Conservation (phyloP, 2,113 vertebrate genomes). For the Microcebus tavaratra region DNA sequence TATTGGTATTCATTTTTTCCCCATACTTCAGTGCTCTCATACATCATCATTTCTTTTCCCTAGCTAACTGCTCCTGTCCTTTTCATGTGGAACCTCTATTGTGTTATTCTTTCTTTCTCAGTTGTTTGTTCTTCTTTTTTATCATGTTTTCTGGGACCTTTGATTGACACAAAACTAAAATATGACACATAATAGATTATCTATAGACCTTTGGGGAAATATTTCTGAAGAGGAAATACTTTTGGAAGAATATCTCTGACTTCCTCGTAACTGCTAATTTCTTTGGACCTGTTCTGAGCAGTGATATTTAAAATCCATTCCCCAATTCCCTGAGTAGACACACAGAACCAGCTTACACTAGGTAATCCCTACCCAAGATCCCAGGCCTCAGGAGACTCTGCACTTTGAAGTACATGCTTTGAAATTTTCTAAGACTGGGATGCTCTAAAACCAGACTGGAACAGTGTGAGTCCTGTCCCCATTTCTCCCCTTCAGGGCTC, state of each 20-base stretch:
- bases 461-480: rapidly evolving
- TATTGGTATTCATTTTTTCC: background rate
- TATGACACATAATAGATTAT: background rate
- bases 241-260: background rate
- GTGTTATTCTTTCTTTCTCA: background rate
- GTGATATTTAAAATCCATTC: background rate
- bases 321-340: background rate
- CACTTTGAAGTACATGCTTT: background rate
- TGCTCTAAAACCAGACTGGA: background rate
- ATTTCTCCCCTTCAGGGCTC: background rate
- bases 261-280: background rate
- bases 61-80: background rate
- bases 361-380: rapidly evolving
- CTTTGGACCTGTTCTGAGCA: background rate
- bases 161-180: background rate
- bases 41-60: background rate
- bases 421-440: background rate
- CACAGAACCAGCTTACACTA: background rate
- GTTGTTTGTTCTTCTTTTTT: background rate
- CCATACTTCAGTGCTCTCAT: background rate
- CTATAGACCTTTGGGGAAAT: background rate
- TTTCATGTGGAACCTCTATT: background rate
- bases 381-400: background rate
- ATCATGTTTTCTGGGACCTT: background rate
- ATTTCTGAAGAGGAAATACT: background rate